These are phyloP conservation scores for Marmota flaviventris DNA, from an alignment of 2,113 vertebrate genomes.

Conservation along the genomic window DNA sequence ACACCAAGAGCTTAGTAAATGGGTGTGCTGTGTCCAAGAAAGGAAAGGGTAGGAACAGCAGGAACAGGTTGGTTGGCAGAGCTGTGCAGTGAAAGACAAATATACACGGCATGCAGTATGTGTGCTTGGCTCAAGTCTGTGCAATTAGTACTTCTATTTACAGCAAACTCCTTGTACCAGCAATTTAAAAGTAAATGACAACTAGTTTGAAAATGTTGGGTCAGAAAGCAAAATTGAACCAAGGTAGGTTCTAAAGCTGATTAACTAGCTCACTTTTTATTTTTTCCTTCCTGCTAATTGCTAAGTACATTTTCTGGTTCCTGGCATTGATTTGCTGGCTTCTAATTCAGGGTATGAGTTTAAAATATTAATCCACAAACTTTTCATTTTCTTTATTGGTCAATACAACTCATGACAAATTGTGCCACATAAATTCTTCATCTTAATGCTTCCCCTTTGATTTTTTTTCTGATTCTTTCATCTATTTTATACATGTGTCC, in stretches of 20 bases:
- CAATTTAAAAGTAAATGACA: conserved; percentile 77
- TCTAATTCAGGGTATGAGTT: conserved; percentile 77
- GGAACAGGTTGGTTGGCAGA: conserved; percentile 75
- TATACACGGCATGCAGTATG: conserved; percentile 54
- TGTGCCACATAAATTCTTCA: conserved; percentile 76
- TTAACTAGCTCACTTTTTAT: conserved; percentile 62
- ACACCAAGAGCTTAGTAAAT: conserved; percentile 62
- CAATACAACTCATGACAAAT: conserved; percentile 76
- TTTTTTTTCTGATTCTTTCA: conserved; percentile 80
- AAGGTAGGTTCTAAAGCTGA: conserved; percentile 60
- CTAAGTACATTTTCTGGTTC: conserved; percentile 70
- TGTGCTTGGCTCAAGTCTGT: conserved; percentile 70
- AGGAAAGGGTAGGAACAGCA: conserved; percentile 68
- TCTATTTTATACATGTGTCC: conserved; percentile 69
- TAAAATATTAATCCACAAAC: conserved; percentile 79
- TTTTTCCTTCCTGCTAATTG: conserved; percentile 65
- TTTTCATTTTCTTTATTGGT: conserved; percentile 79
- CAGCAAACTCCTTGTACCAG: conserved; percentile 72
- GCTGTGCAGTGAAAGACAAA: conserved; percentile 67
- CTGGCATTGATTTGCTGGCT: conserved; percentile 73
- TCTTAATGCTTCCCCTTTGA: conserved; percentile 79
- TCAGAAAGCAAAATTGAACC: conserved; percentile 76
- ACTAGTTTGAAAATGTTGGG: conserved; percentile 74
- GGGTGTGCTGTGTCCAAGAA: conserved; percentile 41
- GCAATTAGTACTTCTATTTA: conserved; percentile 83